phyloP scores from a whole-genome alignment of 2,113 vertebrate genomes.

The Neodontobutis hainanensis region DNA sequence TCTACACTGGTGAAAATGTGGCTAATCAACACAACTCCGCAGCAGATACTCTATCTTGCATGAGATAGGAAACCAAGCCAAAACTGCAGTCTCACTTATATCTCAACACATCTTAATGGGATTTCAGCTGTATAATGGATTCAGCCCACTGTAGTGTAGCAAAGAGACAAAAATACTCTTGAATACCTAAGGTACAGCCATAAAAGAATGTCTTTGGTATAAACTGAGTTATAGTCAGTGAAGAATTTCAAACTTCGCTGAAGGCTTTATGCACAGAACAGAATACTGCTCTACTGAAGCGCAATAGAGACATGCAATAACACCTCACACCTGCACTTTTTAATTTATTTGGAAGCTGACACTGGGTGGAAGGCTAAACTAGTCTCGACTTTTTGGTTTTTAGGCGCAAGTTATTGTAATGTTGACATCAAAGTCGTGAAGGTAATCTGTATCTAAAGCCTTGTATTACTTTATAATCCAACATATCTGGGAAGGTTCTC shows the following conservation, averaged over 20 bases:
- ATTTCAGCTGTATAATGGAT: slow-evolving; percentile 62
- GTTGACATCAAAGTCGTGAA: too few relatives aligned
- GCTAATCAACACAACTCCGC: slow-evolving; percentile 47
- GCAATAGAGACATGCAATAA: slow-evolving; percentile 25
- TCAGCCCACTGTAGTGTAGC: slow-evolving; percentile 37
- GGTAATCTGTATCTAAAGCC: too few relatives aligned
- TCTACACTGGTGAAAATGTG: slow-evolving; percentile 32
- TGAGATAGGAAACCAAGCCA: slow-evolving; percentile 50
- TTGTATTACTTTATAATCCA: too few relatives aligned
- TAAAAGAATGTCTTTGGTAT: slow-evolving; percentile 13
- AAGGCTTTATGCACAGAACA: not conserved
- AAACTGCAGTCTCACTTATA: slow-evolving; percentile 55
- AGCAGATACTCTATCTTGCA: slow-evolving; percentile 34
- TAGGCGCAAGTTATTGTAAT: too few relatives aligned
- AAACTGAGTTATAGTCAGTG: not conserved
- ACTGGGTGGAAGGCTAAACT: too few relatives aligned
- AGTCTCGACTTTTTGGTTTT: too few relatives aligned
- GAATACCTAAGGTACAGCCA: slow-evolving; percentile 50
- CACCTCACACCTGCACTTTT: not conserved
- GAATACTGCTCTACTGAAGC: slow-evolving; percentile 12
- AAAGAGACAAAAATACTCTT: slow-evolving; percentile 36
- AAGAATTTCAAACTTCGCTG: not conserved
- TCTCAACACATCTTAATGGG: slow-evolving; percentile 65
- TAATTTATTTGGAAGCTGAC: too few relatives aligned
- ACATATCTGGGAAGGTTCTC: too few relatives aligned